Base-by-base conservation (phyloP, 2,113 vertebrate species). In the Platycercus adscitus region DNA sequence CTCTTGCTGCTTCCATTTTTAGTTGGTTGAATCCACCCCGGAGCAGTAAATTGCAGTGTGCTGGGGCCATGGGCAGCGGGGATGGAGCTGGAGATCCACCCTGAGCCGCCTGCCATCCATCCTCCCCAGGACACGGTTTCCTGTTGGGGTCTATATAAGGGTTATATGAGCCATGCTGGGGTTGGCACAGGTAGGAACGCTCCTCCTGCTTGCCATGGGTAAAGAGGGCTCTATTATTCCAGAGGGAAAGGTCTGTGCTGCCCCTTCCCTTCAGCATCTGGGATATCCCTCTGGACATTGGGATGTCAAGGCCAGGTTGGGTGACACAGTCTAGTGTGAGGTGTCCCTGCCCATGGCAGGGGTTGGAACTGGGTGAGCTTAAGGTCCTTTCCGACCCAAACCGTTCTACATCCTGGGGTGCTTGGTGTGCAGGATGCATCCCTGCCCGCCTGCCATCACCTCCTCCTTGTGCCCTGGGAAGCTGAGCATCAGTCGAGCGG, bases 1-100 rank as follows among this genome's bases (percentile, higher is more conserved):
- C 68, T 86, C 84, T 80, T 23, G 4, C 65, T 71, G 81, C 85
- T 96, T 91, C 96, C 85, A 84, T 96, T 97, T 96, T 95, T 91
- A 95, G 95, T 70, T 37, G 89, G n/a, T 68, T 41, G 65, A 77
- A 56, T 79, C 81, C 86, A 78, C 53, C 80, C 88, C 25, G 13
- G 78, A 86, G 87, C 88, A 76, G 89, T 37, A 87, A 92, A 91
- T 95, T 89, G 93, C 91, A 84, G 86, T 3, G 86, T 86, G 75
- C 72, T 0, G 7, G 78, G 85, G 60, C 66, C 11, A 0, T 2
- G 6, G 56, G 64, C 60, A 73, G 44, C 2, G 3, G 81, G 64
- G 91, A 47, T 1, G 8, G 83, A 83, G 84, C 73, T 0, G 0
- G 66, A 33, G 56, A 56, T 64, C 69, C 71, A 43, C 85, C 85